Percentiles rank a stretch among this genome's conserved stretches.
These are phyloP conservation scores for Andricus curvator DNA, from an alignment of 2,888 invertebrate genomes.

Conservation along the genomic window DNA sequence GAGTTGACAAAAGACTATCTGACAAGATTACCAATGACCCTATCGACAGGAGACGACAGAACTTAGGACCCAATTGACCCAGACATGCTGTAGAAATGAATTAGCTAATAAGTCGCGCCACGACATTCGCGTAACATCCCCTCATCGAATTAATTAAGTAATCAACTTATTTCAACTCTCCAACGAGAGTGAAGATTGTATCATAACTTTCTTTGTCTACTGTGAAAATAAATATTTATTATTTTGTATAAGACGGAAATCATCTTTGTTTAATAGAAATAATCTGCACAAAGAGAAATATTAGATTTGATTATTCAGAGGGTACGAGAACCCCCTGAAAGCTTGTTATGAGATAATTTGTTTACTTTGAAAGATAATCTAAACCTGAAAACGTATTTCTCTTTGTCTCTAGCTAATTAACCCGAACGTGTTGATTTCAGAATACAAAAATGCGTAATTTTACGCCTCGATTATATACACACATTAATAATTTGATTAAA, in stretches of 20 bases:
- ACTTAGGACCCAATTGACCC: slow-evolving; percentile 40
- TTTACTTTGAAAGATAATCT: neutral
- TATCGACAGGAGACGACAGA: slow-evolving; percentile 8
- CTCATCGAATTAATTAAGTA: slow-evolving; percentile 55
- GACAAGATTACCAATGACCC: slow-evolving; percentile 17
- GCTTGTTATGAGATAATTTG: neutral
- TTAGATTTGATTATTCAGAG: neutral
- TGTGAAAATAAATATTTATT: slow-evolving; percentile 75
- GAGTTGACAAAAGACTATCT: slow-evolving; percentile 19
- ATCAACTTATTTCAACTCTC: slow-evolving; percentile 60
- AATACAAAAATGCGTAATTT: neutral
- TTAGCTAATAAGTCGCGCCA: slow-evolving; percentile 41
- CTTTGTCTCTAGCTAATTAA: neutral
- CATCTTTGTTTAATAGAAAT: neutral
- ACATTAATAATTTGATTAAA: neutral
- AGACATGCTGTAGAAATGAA: slow-evolving; percentile 27
- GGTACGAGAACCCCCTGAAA: neutral
- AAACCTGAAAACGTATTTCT: neutral
- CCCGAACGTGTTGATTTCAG: neutral
- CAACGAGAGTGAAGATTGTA: slow-evolving; percentile 55
- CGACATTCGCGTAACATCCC: slow-evolving; percentile 53
- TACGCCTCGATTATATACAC: too few relatives aligned
- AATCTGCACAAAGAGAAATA: neutral
- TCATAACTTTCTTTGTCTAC: slow-evolving; percentile 59
- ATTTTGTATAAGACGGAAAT: slow-evolving; percentile 60